These are phyloP conservation scores for Nycticryphes semicollaris DNA, from an alignment of 2,113 vertebrate genomes.

Conservation along the genomic window DNA sequence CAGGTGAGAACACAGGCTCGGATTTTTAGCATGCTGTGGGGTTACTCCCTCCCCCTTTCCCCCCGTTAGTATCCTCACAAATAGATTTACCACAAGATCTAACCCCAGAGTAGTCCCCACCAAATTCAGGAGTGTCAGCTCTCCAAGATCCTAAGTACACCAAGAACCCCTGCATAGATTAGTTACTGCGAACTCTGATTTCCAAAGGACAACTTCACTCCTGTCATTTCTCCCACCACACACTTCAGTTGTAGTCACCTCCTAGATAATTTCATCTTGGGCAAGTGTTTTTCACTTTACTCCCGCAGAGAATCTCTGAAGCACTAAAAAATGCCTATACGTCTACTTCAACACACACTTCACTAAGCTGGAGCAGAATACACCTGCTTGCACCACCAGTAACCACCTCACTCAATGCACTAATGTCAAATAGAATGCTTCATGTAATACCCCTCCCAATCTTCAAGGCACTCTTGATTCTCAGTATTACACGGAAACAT, in stretches of 20 bases:
- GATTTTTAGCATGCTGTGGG: not conserved
- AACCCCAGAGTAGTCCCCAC: not conserved
- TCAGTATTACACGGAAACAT: not conserved
- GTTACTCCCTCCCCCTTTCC: not conserved
- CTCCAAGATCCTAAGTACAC: not conserved
- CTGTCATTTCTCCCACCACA: not conserved
- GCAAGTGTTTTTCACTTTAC: not conserved
- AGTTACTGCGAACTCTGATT: not conserved
- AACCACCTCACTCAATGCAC: not conserved
- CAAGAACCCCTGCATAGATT: not conserved
- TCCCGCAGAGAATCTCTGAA: not conserved
- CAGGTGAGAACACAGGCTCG: not conserved
- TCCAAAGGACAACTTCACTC: not conserved
- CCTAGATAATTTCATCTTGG: not conserved
- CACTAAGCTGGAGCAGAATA: not conserved
- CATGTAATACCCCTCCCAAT: not conserved
- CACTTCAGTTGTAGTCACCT: not conserved
- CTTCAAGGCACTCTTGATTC: not conserved
- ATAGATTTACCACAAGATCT: not conserved
- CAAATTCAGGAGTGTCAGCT: not conserved
- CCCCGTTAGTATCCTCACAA: not conserved
- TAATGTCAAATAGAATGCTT: not conserved
- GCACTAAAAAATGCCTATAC: not conserved
- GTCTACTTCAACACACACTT: not conserved
- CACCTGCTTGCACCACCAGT: not conserved